These are phyloP conservation scores for Nasonia vitripennis DNA, from an alignment of 1,140 invertebrate species.

Conservation along the genomic window DNA sequence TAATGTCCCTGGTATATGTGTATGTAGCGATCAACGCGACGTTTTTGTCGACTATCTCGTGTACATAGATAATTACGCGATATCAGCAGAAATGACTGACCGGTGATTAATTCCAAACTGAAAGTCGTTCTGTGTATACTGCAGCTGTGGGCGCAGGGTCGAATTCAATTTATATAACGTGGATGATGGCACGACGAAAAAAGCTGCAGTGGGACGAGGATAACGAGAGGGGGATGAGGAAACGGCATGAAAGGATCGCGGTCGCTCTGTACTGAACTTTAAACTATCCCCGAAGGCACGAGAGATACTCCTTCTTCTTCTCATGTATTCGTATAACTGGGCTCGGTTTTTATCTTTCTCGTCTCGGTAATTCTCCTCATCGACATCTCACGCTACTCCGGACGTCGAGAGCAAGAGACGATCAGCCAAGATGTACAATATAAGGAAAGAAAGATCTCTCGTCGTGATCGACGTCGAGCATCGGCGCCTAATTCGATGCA, in stretches of 20 bases:
- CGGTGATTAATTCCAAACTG: not conserved
- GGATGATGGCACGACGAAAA: not conserved
- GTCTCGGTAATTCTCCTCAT: not conserved
- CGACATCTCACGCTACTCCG: too few species aligned
- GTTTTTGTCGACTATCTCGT: not conserved
- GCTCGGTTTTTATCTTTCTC: not conserved
- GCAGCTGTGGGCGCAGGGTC: too few species aligned
- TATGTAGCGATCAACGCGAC: not conserved
- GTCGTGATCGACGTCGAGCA: not conserved
- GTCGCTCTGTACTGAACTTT: constrained; percentile 33
- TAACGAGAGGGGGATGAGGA: not conserved
- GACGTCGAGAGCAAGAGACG: not conserved
- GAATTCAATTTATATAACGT: not conserved
- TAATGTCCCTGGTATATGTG: not conserved
- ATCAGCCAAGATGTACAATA: not conserved
- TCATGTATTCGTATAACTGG: not conserved
- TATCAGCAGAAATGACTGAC: not conserved
- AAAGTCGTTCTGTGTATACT: not conserved
- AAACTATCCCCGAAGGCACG: constrained; percentile 52
- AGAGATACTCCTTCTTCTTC: constrained; percentile 19
- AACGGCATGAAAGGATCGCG: not conserved
- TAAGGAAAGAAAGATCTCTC: not conserved
- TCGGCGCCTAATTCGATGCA: not conserved
- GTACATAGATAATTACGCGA: not conserved
- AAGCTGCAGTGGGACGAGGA: constrained; percentile 1